These are phyloP conservation scores for Alectura lathami DNA, from an alignment of 2,113 vertebrate genomes.

Conservation along the genomic window DNA sequence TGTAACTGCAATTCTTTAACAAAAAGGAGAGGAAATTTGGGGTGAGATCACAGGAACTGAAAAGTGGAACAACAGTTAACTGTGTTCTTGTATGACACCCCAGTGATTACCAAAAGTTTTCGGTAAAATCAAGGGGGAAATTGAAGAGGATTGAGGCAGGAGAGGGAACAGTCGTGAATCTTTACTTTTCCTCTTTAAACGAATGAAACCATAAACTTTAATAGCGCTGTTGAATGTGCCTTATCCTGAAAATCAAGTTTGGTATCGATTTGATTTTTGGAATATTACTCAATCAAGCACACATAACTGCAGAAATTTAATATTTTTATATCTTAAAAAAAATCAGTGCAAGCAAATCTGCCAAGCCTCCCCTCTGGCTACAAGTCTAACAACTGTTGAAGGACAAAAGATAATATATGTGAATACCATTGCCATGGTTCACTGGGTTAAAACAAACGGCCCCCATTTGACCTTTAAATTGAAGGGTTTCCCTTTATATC, in stretches of 20 bases:
- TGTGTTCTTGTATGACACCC: neutral
- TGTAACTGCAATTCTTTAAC: neutral
- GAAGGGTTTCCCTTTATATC: constrained; percentile 74
- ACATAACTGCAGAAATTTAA: constrained; percentile 51
- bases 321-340: constrained; percentile 54
- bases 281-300: constrained; percentile 60
- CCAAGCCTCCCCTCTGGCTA: constrained; percentile 68
- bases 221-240: constrained; percentile 20
- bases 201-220: constrained; percentile 61
- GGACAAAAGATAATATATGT: constrained; percentile 78
- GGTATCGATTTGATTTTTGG: constrained; percentile 57
- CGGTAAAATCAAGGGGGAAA: neutral
- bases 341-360: constrained; percentile 46
- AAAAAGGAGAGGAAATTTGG: neutral
- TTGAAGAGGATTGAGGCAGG: neutral
- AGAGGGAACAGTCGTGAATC: neutral
- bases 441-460: constrained; percentile 76
- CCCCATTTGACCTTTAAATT: constrained; percentile 78
- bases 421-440: constrained; percentile 73
- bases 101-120: neutral
- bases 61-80: neutral
- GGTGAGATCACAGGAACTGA: neutral
- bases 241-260: constrained; percentile 60
- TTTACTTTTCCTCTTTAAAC: constrained; percentile 10
- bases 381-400: constrained; percentile 80